Conservation (phyloP, 1,140 invertebrate species). For the Panagrolaimus sp. region DNA sequence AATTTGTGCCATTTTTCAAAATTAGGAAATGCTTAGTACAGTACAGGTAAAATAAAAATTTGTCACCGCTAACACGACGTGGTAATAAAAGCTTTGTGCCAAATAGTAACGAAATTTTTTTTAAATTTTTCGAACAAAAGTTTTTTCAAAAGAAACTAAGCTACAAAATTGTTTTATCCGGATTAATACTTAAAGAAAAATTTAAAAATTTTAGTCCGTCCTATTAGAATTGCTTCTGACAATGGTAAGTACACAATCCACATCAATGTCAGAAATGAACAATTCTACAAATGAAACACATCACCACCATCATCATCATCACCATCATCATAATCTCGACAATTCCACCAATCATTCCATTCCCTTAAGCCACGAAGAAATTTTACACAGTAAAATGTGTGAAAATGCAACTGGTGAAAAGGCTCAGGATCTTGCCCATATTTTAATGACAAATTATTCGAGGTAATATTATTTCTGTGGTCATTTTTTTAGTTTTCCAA, state of each 20-base stretch:
- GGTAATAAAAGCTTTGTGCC: too few species aligned
- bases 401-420: constrained; percentile 43
- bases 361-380: constrained; percentile 5
- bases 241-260: constrained; percentile 19
- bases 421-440: constrained; percentile 47
- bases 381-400: constrained; percentile 6
- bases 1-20: too few species aligned
- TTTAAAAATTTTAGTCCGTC: constrained; percentile 50
- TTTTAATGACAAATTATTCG: constrained; percentile 56
- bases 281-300: constrained; percentile 11
- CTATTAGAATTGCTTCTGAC: constrained; percentile 41
- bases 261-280: background rate
- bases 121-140: too few species aligned
- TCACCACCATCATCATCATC: constrained; percentile 5
- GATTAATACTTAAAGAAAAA: too few species aligned
- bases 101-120: too few species aligned
- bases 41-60: background rate
- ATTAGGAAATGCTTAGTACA: background rate
- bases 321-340: background rate
- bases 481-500: constrained; percentile 7
- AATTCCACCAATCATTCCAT: constrained; percentile 16
- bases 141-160: too few species aligned
- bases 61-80: too few species aligned
- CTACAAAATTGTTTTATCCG: too few species aligned
- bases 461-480: constrained; percentile 28